Evolutionary conservation across 2,797 vertebrate genomes (phyloP).

Genomic region (Babyrousa celebensis): DNA sequence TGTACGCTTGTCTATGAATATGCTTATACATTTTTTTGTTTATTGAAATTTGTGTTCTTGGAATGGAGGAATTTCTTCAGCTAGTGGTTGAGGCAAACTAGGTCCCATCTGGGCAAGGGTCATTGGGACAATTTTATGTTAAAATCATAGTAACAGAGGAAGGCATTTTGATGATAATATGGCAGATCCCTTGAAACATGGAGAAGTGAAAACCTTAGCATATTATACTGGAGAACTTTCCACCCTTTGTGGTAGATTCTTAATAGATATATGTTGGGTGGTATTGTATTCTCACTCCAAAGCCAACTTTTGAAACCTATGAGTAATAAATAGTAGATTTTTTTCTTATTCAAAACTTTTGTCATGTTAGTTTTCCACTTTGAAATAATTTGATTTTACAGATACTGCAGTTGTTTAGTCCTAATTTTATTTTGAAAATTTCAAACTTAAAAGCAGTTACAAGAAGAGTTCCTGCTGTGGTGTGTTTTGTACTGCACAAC

Average conservation of each 20-base stretch:
- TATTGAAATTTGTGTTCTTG: neutral
- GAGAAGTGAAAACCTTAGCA: neutral
- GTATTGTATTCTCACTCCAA: neutral
- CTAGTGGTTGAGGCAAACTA: neutral
- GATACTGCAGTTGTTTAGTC: neutral
- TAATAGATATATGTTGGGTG: neutral
- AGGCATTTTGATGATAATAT: neutral
- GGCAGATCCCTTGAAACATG: neutral
- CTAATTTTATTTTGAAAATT: constrained; percentile 54
- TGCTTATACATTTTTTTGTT: neutral
- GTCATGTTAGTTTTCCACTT: constrained; percentile 37
- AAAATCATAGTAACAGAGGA: constrained; percentile 4
- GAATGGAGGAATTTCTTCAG: neutral
- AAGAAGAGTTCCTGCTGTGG: neutral
- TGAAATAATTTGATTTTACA: constrained; percentile 32
- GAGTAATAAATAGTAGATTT: neutral
- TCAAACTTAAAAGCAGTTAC: neutral
- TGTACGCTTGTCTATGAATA: neutral
- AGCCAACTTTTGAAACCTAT: neutral
- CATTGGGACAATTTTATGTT: constrained; percentile 3
- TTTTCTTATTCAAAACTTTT: neutral
- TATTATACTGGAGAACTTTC: neutral
- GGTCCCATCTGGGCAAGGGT: neutral
- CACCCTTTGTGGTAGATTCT: neutral
- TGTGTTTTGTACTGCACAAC: neutral